Conservation (phyloP, 2,888 invertebrate genomes). For the Margaritifera margaritifera region DNA sequence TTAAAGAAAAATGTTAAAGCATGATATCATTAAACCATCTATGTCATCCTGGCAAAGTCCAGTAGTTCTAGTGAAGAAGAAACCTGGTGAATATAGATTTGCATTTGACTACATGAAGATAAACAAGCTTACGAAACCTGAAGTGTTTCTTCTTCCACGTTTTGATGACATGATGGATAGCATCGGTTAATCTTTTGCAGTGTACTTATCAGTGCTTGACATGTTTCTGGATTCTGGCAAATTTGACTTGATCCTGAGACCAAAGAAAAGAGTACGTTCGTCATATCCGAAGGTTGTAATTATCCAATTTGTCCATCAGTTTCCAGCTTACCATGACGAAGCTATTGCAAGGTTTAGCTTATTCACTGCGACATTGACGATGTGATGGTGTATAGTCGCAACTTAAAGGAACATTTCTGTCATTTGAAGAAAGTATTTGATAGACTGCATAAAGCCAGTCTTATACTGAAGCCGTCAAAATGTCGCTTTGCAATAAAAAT, state of each 20-base stretch:
- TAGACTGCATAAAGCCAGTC: not conserved
- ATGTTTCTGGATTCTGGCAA: constrained; percentile 10
- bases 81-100: constrained; percentile 16
- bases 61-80: constrained; percentile 21
- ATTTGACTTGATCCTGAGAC: constrained; percentile 2
- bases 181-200: constrained; percentile 4
- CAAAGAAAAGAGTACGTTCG: constrained; percentile 1
- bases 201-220: not conserved
- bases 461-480: not conserved
- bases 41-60: constrained; percentile 15
- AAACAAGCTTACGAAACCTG: no score
- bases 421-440: not conserved
- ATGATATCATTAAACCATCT: constrained; percentile 18
- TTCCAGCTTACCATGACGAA: no score
- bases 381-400: not conserved
- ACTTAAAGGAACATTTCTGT: not conserved
- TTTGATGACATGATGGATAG: constrained; percentile 14
- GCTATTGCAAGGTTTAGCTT: no score
- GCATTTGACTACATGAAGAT: constrained; percentile 19
- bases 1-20: constrained; percentile 17
- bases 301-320: no score
- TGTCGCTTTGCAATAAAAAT: not conserved
- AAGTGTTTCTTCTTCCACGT: constrained; percentile 22
- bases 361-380: not conserved
- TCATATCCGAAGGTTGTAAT: not conserved